Conservation (phyloP, 2,797 vertebrate species). For the Parambassis ranga region DNA sequence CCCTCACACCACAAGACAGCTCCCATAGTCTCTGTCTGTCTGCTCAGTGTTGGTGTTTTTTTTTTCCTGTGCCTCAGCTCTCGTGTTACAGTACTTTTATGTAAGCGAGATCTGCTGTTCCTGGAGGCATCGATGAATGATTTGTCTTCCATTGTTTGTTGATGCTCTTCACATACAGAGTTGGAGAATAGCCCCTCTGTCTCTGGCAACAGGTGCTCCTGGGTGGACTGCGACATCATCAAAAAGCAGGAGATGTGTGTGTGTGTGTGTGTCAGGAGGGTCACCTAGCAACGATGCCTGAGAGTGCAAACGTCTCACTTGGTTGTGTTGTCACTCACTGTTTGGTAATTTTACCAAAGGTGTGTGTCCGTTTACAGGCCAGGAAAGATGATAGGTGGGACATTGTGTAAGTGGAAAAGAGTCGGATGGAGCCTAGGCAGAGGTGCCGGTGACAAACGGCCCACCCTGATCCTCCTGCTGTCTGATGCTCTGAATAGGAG, state of each 20-base stretch:
- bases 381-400: conserved; percentile 61
- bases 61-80: not conserved
- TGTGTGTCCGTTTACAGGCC: conserved; percentile 58
- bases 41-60: not conserved
- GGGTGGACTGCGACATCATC: conserved; percentile 38
- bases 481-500: conserved; percentile 48
- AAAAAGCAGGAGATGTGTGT: conserved; percentile 32
- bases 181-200: conserved; percentile 50
- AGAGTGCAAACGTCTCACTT: conserved; percentile 25
- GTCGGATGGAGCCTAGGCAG: conserved; percentile 29
- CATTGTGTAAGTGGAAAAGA: conserved; percentile 55
- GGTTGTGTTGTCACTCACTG: conserved; percentile 26
- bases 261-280: conserved; percentile 3
- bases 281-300: conserved; percentile 67
- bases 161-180: conserved; percentile 19
- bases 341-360: conserved; percentile 55
- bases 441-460: conserved; percentile 43
- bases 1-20: not conserved
- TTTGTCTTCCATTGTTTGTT: conserved; percentile 31
- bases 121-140: conserved; percentile 12
- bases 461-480: conserved; percentile 38
- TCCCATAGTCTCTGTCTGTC: too few species aligned
- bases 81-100: conserved; percentile 6
- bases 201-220: conserved; percentile 68
- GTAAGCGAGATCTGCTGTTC: conserved; percentile 3